Evolutionary conservation across 2,888 invertebrate species (phyloP).

Genomic region (Cataglyphis livida): DNA sequence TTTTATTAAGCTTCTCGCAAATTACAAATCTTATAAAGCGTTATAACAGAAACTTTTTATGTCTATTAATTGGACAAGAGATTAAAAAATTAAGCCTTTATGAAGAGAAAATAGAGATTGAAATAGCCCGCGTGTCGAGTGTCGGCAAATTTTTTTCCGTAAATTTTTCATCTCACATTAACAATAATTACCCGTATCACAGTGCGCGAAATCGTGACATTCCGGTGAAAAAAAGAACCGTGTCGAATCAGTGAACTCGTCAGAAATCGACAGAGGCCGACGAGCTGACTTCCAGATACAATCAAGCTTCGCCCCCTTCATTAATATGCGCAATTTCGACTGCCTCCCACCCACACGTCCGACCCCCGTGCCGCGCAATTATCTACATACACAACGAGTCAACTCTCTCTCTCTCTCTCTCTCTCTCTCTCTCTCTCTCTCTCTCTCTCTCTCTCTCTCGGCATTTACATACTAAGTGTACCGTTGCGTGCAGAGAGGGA

Average conservation of each 20-base stretch:
- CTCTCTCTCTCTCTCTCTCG: background rate
- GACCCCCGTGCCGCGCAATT: conserved; percentile 66
- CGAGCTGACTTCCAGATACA: conserved; percentile 63
- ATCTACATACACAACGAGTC: conserved; percentile 59
- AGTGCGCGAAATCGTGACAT: background rate
- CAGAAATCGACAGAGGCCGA: conserved; percentile 65
- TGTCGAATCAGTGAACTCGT: conserved; percentile 30
- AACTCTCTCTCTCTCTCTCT: background rate
- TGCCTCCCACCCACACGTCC: conserved; percentile 69
- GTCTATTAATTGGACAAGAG: background rate
- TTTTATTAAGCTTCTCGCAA: background rate
- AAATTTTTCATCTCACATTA: background rate
- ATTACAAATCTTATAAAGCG: background rate
- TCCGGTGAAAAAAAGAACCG: background rate
- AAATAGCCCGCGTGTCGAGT: background rate
- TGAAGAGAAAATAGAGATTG: background rate
- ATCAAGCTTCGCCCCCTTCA: conserved; percentile 65
- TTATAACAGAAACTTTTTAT: background rate
- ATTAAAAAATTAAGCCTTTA: background rate
- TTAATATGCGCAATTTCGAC: conserved; percentile 76
- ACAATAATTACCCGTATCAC: background rate
- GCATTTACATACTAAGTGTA: conserved; percentile 76
- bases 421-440: no score
- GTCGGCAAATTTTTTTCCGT: background rate
- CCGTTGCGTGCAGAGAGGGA: conserved; percentile 74